Percentiles rank a stretch among this genome's conserved stretches.
Evolutionary conservation across 2,113 vertebrate genomes (phyloP).

Genomic region (Puffinus mauretanicus): DNA sequence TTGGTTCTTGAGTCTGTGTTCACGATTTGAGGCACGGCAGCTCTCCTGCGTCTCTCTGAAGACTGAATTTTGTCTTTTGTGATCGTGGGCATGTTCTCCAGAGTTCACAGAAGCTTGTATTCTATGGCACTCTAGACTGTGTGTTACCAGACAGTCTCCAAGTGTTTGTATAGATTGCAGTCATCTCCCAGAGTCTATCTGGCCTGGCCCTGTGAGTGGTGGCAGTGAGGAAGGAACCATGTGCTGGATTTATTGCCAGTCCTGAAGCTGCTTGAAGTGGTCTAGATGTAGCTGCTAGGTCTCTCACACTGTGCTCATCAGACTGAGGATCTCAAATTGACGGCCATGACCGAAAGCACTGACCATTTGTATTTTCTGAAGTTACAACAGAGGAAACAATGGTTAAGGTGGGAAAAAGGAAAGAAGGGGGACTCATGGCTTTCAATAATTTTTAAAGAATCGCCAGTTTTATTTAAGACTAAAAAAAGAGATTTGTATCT

Average conservation of each 20-base stretch:
- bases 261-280: not conserved
- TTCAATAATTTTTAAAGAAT: not conserved
- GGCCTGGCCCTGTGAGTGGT: too few species aligned
- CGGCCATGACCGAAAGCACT: not conserved
- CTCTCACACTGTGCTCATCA: not conserved
- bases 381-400: not conserved
- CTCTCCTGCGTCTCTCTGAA: not conserved
- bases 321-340: not conserved
- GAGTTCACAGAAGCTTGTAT: not conserved
- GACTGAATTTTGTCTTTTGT: not conserved
- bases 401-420: not conserved
- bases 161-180: not conserved
- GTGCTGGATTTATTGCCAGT: not conserved
- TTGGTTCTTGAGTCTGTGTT: not conserved
- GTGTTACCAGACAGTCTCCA: not conserved
- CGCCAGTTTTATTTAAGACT: not conserved
- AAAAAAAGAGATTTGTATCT: not conserved
- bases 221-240: not conserved
- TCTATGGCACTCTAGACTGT: not conserved
- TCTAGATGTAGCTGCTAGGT: not conserved
- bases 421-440: not conserved
- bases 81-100: fast-evolving
- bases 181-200: not conserved
- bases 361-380: not conserved
- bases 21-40: not conserved